Conservation (phyloP, 1,140 invertebrate genomes). For the Tetranychus urticae region DNA sequence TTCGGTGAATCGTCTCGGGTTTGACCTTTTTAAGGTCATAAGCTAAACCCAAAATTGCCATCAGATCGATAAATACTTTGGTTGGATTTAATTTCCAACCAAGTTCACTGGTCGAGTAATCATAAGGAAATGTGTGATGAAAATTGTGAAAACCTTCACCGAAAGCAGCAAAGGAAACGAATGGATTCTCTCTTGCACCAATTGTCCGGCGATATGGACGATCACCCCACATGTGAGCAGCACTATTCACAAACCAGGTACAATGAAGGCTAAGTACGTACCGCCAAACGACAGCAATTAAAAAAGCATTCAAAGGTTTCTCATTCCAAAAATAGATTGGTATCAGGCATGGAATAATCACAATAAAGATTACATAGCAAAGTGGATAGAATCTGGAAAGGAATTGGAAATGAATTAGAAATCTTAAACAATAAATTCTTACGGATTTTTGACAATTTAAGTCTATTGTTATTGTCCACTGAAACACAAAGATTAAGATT, state of each 20-base stretch:
- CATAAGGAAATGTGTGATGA: conserved; percentile 1
- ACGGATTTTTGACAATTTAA: too few relatives aligned
- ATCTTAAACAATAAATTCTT: too few relatives aligned
- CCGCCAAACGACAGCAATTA: conserved; percentile 11
- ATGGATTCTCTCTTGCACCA: conserved; percentile 26
- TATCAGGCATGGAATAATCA: not conserved
- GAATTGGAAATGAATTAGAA: not conserved
- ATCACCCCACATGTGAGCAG: conserved; percentile 26
- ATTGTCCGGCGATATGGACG: conserved; percentile 23
- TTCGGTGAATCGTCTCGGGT: not conserved
- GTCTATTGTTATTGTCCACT: too few relatives aligned
- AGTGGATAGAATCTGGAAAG: not conserved
- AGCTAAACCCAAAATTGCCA: conserved; percentile 57
- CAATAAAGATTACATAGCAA: not conserved
- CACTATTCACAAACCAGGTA: conserved; percentile 48
- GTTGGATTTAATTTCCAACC: conserved; percentile 36
- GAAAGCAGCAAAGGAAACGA: conserved; percentile 24
- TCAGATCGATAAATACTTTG: conserved; percentile 58
- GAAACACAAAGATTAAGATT: not conserved
- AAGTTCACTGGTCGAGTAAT: not conserved
- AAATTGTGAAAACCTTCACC: conserved; percentile 25
- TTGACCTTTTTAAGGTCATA: conserved; percentile 44
- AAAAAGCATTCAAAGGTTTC: not conserved
- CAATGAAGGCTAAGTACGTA: conserved; percentile 32
- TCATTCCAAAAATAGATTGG: not conserved